Conservation (phyloP, 1,140 invertebrate species). For the Gryllus bimaculatus region DNA sequence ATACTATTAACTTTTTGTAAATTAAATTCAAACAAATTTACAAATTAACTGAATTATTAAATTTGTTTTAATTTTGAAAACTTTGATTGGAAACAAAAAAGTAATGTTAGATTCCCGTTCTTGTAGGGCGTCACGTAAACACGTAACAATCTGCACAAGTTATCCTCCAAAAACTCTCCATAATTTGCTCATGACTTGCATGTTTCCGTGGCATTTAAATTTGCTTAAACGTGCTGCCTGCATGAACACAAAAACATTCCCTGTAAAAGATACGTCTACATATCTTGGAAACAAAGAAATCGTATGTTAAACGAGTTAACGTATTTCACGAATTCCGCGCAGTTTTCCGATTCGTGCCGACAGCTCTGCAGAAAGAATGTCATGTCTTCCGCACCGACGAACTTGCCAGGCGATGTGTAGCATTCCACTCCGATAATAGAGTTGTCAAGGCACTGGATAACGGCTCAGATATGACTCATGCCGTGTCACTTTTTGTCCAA, state of each 20-base stretch:
- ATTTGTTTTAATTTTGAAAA: too few relatives aligned
- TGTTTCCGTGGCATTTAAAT: not conserved
- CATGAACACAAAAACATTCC: not conserved
- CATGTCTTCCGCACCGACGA: not conserved
- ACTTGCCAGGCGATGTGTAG: not conserved
- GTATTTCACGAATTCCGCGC: not conserved
- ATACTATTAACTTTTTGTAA: too few relatives aligned
- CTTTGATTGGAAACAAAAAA: too few relatives aligned
- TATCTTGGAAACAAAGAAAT: not conserved
- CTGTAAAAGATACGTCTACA: not conserved
- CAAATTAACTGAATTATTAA: too few relatives aligned
- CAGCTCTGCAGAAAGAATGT: not conserved
- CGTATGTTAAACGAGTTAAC: not conserved
- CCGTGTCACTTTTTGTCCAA: not conserved
- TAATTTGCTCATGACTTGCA: not conserved
- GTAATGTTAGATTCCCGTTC: too few relatives aligned
- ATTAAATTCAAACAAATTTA: too few relatives aligned
- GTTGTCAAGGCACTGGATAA: not conserved
- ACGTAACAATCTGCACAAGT: not conserved
- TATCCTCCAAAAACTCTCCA: not conserved
- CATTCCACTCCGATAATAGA: not conserved
- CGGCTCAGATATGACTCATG: not conserved
- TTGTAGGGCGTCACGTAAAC: not conserved
- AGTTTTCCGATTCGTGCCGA: not conserved
- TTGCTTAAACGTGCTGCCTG: not conserved